Base-by-base conservation (phyloP, 2,888 invertebrate genomes). In the Timema cristinae region DNA sequence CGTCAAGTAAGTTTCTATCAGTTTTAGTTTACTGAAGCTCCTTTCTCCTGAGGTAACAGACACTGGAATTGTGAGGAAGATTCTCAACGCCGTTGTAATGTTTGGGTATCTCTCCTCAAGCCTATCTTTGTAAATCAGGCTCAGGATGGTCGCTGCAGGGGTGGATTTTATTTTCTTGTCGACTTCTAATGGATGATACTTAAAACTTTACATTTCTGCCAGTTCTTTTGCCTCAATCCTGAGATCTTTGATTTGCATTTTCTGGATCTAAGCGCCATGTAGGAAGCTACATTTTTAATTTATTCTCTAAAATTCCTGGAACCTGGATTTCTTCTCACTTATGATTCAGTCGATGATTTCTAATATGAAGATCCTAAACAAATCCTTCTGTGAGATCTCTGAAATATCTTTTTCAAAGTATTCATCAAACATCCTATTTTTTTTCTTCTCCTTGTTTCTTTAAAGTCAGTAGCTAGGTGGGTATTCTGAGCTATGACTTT, bases 41-140 rank as follows among this genome's bases (percentile, higher is more conserved):
- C 16, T 63, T 63, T 63, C 32, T 32, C 63, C 63, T 63, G 63
- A 63, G 48, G 63, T 8, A 63, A 6, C 63, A 6, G 13, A 47
- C 48, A 63, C 16, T 47, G 63, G 63, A 63, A 15, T 10, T 47
- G 63, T 63, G 32, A 32, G 32, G 32, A 32, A 32, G 32, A 63
- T 15, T 10, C 48, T 63, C 8, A 63, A 13, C 47, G 16, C 63
- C 48, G 16, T 63, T 32, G 63, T 63, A 32, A 63, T 32, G 16
- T 63, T 63, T 63, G 63, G 63, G 48, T 63, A 63, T 63, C 63
- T 2, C 48, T 16, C 63, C 48, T 63, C 16, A 63, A 47, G 63
- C 48, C 59, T 54, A n/a, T 11, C 5, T 59, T 63, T 32, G 63
- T 63, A 32, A 63, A 15, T 63, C 9, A 63, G 63, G 47, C 48